Base-by-base conservation (phyloP, 2,888 invertebrate species). In the Euzetes globulus region DNA sequence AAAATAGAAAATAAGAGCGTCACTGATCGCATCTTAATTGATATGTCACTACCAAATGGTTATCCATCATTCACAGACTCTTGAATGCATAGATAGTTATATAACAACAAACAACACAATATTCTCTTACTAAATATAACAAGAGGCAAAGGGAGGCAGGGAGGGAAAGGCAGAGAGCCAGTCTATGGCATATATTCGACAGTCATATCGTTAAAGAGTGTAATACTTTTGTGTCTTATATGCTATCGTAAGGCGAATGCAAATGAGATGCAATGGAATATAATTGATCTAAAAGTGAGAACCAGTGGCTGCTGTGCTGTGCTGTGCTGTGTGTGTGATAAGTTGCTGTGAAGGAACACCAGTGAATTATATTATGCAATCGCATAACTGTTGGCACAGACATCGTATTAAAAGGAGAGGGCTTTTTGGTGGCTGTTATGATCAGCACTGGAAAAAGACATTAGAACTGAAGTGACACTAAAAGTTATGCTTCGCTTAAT, bases 31-130 rank as follows among this genome's bases (percentile, higher is more conserved):
- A 55, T 55, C 55, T 55, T 55, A 55, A 55, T 55, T 55, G 55
- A 55, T 55, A 55, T 55, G 55, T 55, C 55, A 55, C 19, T 11
- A 55, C 55, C 55, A 55, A 55, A 55, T 25, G 19, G 22, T 55
- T 55, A 55, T 55, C 55, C 19, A 55, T 55, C 55, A 55, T 55
- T 55, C 55, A 55, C 55, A 55, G 22, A 55, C 55, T 55, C 55
- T 55, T 55, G 55, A 55, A 22, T 55, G 55, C 55, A 55, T 55
- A 55, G 55, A 55, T 41, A 41, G 41, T 41, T 41, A 41, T 41
- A 41, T 11, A 41, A 41, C 41, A 41, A 33, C 33, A 33, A 33
- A 33, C 33, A 33, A 41, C 41, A 41, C 19, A 5, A 55, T 55
- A 55, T 55, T 25, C 55, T 55, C 25, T 55, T 22, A 50, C 50